Base-by-base conservation (phyloP, 2,797 vertebrate species). In the Sebastes cheni region DNA sequence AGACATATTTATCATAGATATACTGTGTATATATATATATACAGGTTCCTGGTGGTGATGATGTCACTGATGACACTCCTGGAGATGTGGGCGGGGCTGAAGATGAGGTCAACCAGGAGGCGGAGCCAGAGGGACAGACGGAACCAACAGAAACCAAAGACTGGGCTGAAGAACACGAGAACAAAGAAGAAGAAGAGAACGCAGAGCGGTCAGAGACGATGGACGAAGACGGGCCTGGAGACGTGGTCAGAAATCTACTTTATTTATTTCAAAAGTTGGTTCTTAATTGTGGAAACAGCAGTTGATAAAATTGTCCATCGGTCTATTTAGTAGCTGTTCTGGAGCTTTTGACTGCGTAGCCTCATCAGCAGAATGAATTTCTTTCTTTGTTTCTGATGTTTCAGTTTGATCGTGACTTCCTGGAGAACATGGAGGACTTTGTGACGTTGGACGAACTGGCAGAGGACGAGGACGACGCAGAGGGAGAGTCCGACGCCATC, bases 381-480 rank as follows among this genome's bases (percentile, higher is more conserved):
- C 4, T 9, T 36, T 36, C 12, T 36, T 36, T 4, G 30, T 5
- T 23, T 8, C 4, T 62, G 13, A 22, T 67, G 16, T 83, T 34
- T 50, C 67, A 94, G 93, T 84, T 89, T 20, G 96, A 96, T 81
- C 93, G 90, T 58, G 95, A 95, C 84, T 98, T 96, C 88, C 96
- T 97, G 2, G 97, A 97, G 80, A 97, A 96, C 95, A 96, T 98
- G 95, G 97, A 99, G 91, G 97, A 98, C 85, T 99, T 99, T 92
- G 98, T 99, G 89, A 98, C 97, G 74, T 91, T 99, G 81, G 97
- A 99, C 75, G 98, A 99, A 85, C 93, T 99, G 78, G 96, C 94
- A 2, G 97, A 98, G 22, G 97, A 98, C 2, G 97, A 99, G 79
- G 96, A 97, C 0, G 91, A 93, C 5, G 92, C 90, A 60, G 89